Conservation (phyloP, 2,888 invertebrate genomes). For the Pseudanteris insignis region DNA sequence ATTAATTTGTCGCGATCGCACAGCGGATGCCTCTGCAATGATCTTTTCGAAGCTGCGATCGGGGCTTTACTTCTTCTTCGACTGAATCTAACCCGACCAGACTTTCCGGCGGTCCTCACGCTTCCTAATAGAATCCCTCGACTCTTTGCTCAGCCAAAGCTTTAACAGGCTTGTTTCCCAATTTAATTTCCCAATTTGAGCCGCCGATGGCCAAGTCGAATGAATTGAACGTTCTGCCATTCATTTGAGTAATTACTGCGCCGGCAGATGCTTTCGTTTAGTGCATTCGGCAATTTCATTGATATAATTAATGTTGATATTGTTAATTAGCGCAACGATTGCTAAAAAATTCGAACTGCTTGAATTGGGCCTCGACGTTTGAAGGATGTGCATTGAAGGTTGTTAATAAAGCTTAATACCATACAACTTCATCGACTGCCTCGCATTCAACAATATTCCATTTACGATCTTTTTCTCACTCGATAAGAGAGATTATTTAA, state of each 20-base stretch:
- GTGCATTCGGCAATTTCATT: conserved; percentile 22
- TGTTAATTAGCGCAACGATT: conserved; percentile 8
- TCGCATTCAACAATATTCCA: too few relatives aligned
- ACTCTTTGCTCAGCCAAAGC: conserved; percentile 34
- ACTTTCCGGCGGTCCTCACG: conserved; percentile 7
- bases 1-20: conserved; percentile 51
- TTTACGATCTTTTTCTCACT: too few relatives aligned
- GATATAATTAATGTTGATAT: conserved; percentile 24
- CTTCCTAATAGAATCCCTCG: conserved; percentile 40
- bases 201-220: conserved; percentile 32
- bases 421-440: too few relatives aligned
- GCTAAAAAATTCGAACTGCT: conserved; percentile 8
- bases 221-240: conserved; percentile 35
- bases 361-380: background rate
- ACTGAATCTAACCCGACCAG: conserved; percentile 29
- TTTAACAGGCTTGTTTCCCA: conserved; percentile 42
- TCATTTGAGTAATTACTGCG: conserved; percentile 38
- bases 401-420: too few relatives aligned
- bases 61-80: conserved; percentile 41
- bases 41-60: conserved; percentile 44
- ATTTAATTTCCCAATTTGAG: conserved; percentile 43
- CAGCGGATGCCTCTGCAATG: conserved; percentile 28
- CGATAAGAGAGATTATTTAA: too few relatives aligned
- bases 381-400: too few relatives aligned
- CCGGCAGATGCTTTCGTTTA: conserved; percentile 15